Evolutionary conservation across 2,888 invertebrate species (phyloP), one percentile per base, ranked within the genome.

Genomic region (Psococerastis gibbosa): DNA sequence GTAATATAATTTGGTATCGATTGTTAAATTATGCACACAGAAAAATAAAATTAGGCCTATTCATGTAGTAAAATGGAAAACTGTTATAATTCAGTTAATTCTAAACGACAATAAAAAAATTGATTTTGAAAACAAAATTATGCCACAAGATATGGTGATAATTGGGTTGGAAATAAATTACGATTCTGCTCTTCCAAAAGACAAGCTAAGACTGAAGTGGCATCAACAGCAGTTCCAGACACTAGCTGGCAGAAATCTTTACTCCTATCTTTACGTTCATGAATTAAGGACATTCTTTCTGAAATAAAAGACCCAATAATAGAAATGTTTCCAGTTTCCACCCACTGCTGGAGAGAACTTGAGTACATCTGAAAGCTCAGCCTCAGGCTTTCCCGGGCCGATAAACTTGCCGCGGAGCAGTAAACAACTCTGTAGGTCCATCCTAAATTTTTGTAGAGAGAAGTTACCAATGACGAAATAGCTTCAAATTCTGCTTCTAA

Each of bases 301-400:
- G 82, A 80, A 22, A 87, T 69, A 56, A 73, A 88, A 53, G 76
- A 72, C 8, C 73, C 74, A 53, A 73, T 77, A 35, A 77, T 55
- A 16, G 82, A 79, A 32, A 88, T 55, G 59, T 75, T 67, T 0
- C 79, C 87, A 32, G 85, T 71, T 63, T 80, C 78, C 11, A 84
- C 57, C 55, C 79, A 84, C 9, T 62, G 58, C 27, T 71, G 59
- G 11, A 67, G 56, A 49, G 70, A 66, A 8, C 69, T 67, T 1
- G 84, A 83, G 67, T 72, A 85, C 64, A 85, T 71, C 61, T 87
- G 76, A 50, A 87, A 67, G 2, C 70, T 69, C 1, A 78, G 62
- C 48, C 76, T 67, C 22, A 80, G 61, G 45, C 73, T 71, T 59
- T 89, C 88, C 56, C 75, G 70, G 32, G 62, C 57, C 2, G 63